phyloP scores from a whole-genome alignment of 2,888 invertebrate species.

The Drosophila cracens region DNA sequence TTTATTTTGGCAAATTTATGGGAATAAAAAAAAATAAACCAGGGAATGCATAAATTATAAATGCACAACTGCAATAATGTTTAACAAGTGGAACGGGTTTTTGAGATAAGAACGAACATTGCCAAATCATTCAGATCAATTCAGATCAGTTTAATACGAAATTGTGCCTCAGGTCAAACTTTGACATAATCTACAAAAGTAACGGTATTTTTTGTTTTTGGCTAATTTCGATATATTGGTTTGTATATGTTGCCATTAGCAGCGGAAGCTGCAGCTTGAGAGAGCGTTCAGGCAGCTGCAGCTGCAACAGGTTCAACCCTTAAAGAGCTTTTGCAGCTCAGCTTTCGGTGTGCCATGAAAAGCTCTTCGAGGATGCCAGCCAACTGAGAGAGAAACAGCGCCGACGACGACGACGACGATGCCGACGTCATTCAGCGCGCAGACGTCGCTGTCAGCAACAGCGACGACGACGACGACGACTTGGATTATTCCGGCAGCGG shows the following conservation, averaged over 20 bases:
- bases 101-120: too few species aligned
- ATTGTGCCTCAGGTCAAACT: background rate
- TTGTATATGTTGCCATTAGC: conserved; percentile 1
- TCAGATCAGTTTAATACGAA: background rate
- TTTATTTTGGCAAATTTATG: conserved; percentile 16
- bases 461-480: conserved; percentile 13
- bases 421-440: conserved; percentile 28
- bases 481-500: conserved; percentile 27
- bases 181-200: background rate
- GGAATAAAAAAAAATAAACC: conserved; percentile 1
- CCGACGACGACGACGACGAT: background rate
- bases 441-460: conserved; percentile 32
- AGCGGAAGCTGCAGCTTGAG: conserved; percentile 31
- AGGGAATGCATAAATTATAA: conserved; percentile 1
- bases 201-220: background rate
- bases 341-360: conserved; percentile 22
- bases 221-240: background rate
- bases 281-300: conserved; percentile 22
- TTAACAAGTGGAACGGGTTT: too few species aligned
- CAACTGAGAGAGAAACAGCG: conserved; percentile 8
- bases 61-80: too few species aligned
- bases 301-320: conserved; percentile 62
- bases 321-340: conserved; percentile 38
- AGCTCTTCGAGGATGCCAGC: conserved; percentile 47
- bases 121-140: background rate